A percentile compares a stretch with the other conserved stretches of the same genome.
These are phyloP conservation scores for Drosophila macrothrix DNA, from an alignment of 2,888 invertebrate genomes.

Conservation along the genomic window DNA sequence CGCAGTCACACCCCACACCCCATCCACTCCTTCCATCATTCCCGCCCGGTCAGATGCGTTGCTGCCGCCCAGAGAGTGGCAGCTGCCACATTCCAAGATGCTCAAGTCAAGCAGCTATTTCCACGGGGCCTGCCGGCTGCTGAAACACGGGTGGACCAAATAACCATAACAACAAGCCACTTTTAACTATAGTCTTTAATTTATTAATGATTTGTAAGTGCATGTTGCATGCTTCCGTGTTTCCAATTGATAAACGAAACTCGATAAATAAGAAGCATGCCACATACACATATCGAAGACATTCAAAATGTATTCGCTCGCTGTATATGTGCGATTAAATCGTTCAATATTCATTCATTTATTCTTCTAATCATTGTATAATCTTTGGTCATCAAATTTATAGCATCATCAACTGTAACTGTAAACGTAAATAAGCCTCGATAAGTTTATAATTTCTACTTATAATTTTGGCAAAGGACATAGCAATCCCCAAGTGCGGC, in stretches of 20 bases:
- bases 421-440: conserved; percentile 13
- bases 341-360: conserved; percentile 11
- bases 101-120: conserved; percentile 30
- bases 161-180: conserved; percentile 4
- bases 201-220: conserved; percentile 33
- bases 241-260: conserved; percentile 44
- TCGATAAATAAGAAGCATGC: conserved; percentile 9
- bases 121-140: conserved; percentile 4
- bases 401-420: conserved; percentile 19
- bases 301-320: conserved; percentile 39
- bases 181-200: conserved; percentile 20
- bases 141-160: neutral
- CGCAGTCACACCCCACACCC: neutral
- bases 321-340: conserved; percentile 14
- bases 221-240: conserved; percentile 19
- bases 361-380: conserved; percentile 35
- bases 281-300: conserved; percentile 16
- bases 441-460: conserved; percentile 7
- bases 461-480: conserved; percentile 54
- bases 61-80: conserved; percentile 5
- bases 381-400: conserved; percentile 33
- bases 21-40: neutral
- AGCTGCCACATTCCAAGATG: conserved; percentile 34
- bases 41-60: neutral
- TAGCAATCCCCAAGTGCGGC: conserved; percentile 56